Evolutionary conservation across 2,797 vertebrate species (phyloP), one percentile per base, ranked within the genome.

Genomic region (Melopsittacus undulatus): DNA sequence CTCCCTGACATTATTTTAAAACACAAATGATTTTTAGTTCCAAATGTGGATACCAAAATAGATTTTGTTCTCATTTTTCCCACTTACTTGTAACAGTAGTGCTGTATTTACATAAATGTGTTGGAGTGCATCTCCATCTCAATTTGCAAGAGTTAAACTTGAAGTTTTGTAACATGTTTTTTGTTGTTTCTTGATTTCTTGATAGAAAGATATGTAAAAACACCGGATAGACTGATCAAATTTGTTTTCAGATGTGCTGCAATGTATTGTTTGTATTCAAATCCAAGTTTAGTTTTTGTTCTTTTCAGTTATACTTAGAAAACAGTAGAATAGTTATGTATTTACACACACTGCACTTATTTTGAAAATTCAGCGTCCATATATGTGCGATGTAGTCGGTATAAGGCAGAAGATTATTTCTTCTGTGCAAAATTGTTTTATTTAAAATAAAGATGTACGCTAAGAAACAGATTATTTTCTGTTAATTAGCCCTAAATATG

Each of bases 1-100:
- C 89, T 83, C 62, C 30, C 36, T 48, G 79, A 62, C 87, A 43
- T 85, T 49, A 61, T 83, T 95, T 95, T 97, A 93, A 94, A 89
- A 45, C 49, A 74, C 27, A 75, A 95, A 83, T 94, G 61, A 93
- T 83, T 92, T 93, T 93, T 80, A 91, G 11, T 61, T 95, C 52
- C 59, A 74, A 68, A 86, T 92, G 89, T 83, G 43, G 91, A 79
- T 16, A 38, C n/a, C 6, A n/a, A 79, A 90, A 94, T 86, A 88
- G 79, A 90, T 92, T 94, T 90, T 32, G 76, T 91, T 89, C 83
- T 48, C 52, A 18, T 68, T 91, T 91, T 95, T 30, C 4, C 26
- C n/a, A 54, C 57, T 89, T 93, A 83, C 76, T 87, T 82, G 81
- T 80, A 54, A 26, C 57, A 93, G 30, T 40, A 67, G 64, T 29